Evolutionary conservation across 2,113 vertebrate genomes (phyloP), one percentile per base, ranked within the genome.

Genomic region (Crocuta crocuta): DNA sequence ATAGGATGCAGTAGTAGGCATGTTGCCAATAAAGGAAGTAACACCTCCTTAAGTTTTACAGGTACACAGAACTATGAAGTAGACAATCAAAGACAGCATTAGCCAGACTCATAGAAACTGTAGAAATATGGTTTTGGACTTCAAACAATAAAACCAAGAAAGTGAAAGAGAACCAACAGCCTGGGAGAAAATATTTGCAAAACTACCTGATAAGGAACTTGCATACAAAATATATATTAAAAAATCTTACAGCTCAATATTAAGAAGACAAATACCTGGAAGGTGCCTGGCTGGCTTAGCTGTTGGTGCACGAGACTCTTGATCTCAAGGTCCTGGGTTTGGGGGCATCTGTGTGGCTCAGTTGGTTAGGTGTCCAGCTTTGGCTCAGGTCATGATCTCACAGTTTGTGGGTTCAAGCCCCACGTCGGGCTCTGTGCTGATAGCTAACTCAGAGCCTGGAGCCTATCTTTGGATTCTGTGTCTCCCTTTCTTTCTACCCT

Each of bases 11-110:
- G 33, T 79, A 70, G 50, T 33, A 68, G 8, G 15, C 61, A 89
- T 58, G 83, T 39, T 84, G 24, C 80, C 70, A 78, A 50, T 89
- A 84, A 73, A 84, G 63, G 33, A 89, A 90, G 19, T 84, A 71
- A 79, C 93, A 55, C 4, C 33, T 78, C 63, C 50, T 71, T 73
- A 70, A 61, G 12, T 79, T 96, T 96, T 86, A 79, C 55, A 90
- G 68, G 63, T 50, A 70, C 21, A 65, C 10, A 43, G 61, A 89
- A 68, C n/a, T 82, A 63, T 48, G 1, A 31, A 66, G 26, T 33
- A 53, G 33, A 53, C 61, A 71, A n/a, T 11, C 26, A 96, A 43
- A 79, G 79, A 96, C 7, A 93, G 26, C 79, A 89, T 78, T 78
- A 50, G 48, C 24, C 48, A 45, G 48, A 65, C 19, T 16, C 16